A percentile compares a stretch with the other conserved stretches of the same genome.
phyloP scores from a whole-genome alignment of 2,797 vertebrate species.

The Buceros bicornis region DNA sequence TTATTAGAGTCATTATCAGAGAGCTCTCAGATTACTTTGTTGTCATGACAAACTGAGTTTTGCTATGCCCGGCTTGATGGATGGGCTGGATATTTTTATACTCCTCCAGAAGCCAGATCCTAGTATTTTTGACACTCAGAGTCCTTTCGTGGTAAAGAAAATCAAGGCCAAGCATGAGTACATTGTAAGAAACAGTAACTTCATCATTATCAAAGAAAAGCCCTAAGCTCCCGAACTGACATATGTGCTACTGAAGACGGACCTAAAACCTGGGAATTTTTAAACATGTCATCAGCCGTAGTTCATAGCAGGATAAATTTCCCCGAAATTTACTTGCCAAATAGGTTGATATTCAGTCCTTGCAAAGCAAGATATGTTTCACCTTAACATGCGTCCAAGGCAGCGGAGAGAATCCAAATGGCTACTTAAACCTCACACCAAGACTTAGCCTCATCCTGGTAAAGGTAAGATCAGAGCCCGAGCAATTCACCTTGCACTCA shows the following conservation, averaged over 20 bases:
- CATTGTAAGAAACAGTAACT: background rate
- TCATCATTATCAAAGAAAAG: background rate
- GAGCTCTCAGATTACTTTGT: slow-evolving; percentile 61
- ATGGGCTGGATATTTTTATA: slow-evolving; percentile 37
- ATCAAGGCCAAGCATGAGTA: slow-evolving; percentile 2
- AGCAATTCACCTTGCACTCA: background rate
- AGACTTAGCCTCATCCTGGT: background rate
- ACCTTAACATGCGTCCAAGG: background rate
- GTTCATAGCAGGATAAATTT: background rate
- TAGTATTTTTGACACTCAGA: background rate
- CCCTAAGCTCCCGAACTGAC: background rate
- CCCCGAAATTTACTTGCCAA: background rate
- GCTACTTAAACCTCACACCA: background rate
- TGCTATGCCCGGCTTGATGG: slow-evolving; percentile 33
- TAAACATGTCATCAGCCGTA: background rate
- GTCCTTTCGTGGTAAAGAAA: background rate
- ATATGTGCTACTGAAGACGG: background rate
- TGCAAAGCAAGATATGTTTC: background rate
- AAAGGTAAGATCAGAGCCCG: background rate
- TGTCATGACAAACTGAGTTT: slow-evolving; percentile 69
- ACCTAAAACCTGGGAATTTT: background rate
- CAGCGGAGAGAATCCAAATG: background rate
- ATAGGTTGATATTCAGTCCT: background rate
- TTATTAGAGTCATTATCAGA: slow-evolving; percentile 69
- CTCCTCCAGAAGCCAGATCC: background rate